These are phyloP conservation scores for Euwallacea similis DNA, from an alignment of 1,140 invertebrate genomes.

Conservation along the genomic window DNA sequence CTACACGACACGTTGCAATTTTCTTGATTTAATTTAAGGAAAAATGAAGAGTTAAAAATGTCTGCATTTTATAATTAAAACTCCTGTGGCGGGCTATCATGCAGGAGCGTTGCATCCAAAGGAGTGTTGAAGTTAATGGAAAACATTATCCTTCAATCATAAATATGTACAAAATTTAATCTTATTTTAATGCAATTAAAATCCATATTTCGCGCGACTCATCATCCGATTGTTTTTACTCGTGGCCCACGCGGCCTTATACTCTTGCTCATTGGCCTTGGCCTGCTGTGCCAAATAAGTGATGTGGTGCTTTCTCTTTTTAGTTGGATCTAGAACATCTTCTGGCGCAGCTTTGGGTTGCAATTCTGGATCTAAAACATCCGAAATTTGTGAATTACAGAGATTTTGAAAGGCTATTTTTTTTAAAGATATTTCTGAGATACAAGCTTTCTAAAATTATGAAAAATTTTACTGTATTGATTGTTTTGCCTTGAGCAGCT, in stretches of 20 bases:
- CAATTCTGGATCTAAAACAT: conserved; percentile 58
- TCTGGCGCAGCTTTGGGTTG: conserved; percentile 57
- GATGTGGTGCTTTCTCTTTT: conserved; percentile 90
- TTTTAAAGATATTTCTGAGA: neutral
- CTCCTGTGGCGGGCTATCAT: too few species aligned
- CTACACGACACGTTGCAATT: too few species aligned
- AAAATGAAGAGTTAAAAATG: too few species aligned
- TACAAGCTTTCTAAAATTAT: too few species aligned
- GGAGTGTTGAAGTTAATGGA: too few species aligned
- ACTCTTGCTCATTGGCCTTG: conserved; percentile 89
- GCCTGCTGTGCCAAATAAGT: conserved; percentile 88
- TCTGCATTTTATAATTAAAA: too few species aligned
- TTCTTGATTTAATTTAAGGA: too few species aligned
- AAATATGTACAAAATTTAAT: conserved; percentile 1
- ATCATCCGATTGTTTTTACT: conserved; percentile 81
- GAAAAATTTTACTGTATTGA: too few species aligned
- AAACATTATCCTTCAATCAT: neutral
- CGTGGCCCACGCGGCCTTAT: conserved; percentile 92
- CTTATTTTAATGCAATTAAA: conserved; percentile 57
- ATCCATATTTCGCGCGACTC: conserved; percentile 88
- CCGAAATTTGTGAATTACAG: neutral
- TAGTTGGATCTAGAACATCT: conserved; percentile 67
- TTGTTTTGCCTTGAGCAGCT: neutral
- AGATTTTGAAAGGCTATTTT: too few species aligned
- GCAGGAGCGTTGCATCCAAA: too few species aligned